Base-by-base conservation (phyloP, 1,140 invertebrate species). In the Drosophila asahinai region DNA sequence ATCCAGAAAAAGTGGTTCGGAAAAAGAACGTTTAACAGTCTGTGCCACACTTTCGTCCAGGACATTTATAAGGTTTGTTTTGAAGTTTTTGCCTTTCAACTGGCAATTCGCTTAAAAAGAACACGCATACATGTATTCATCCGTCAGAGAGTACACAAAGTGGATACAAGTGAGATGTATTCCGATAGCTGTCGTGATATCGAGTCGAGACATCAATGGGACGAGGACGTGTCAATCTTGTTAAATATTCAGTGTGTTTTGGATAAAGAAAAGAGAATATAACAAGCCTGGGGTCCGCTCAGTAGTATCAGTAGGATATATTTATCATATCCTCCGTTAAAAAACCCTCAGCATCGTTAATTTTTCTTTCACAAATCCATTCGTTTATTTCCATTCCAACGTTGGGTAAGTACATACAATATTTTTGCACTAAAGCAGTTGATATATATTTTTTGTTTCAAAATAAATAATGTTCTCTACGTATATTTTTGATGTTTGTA, bases 41-140 rank as follows among this genome's bases (percentile, higher is more conserved):
- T 78, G 73, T 78, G 82, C 70, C 84, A 84, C 79, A 81, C 73
- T 75, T 81, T 81, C 58, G 45, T 61, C 27, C 75, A 67, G 71
- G 81, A 90, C 86, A 86, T 89, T 89, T 89, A 90, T 89, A 77
- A 62, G 86, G 67, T 80, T 89, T 84, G 86, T 89, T 87, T 89
- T 81, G 43, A 75, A 84, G 76, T 83, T 83, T 80, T 87, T 60
- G 48, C 71, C 67, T 74, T 57, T 65, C 27, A 55, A 63, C 77
- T 71, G 49, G 48, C 66, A 54, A 81, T 81, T 68, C 63, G 64
- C 27, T 71, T 71, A 54, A 64, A 68, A 52, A 33, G 25, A 48
- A 52, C 70, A 73, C 68, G 45, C 51, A 59, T 51, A 12, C n/a
- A 71, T 22, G 45, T 47, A 74, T 63, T 47, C 42, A 63, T 74